A percentile compares a stretch with the other conserved stretches of the same genome.
These are phyloP conservation scores for Morelia viridis DNA, from an alignment of 2,797 vertebrate species.

Conservation along the genomic window DNA sequence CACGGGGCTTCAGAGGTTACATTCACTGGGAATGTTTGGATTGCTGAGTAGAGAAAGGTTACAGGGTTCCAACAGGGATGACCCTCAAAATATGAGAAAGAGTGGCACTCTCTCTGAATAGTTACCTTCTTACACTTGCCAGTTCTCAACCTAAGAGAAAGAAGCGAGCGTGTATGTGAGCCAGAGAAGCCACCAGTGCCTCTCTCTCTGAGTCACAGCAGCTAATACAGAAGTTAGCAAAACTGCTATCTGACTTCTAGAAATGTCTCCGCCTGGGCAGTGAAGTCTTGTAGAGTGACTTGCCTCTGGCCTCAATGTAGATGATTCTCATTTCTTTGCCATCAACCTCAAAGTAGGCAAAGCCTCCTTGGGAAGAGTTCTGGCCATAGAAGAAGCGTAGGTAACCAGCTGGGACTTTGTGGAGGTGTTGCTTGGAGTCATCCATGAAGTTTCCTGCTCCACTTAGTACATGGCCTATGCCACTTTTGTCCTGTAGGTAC, in stretches of 20 bases:
- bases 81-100: not conserved
- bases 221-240: not conserved
- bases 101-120: not conserved
- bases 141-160: not conserved
- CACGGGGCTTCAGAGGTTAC: not conserved
- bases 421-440: slow-evolving; percentile 73
- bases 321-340: slow-evolving; percentile 78
- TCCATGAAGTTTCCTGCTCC: slow-evolving; percentile 95
- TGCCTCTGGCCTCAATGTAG: slow-evolving; percentile 85
- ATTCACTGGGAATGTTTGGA: not conserved
- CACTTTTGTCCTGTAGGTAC: slow-evolving; percentile 82
- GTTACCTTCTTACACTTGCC: not conserved
- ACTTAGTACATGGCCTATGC: slow-evolving; percentile 85
- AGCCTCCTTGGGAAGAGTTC: slow-evolving; percentile 81
- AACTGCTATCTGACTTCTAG: slow-evolving; percentile 21
- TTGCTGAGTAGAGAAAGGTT: not conserved
- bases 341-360: slow-evolving; percentile 82
- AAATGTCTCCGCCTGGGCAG: slow-evolving; percentile 71
- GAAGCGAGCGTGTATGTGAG: not conserved
- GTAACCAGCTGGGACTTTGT: slow-evolving; percentile 77
- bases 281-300: slow-evolving; percentile 83
- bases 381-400: slow-evolving; percentile 87
- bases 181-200: not conserved
- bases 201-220: not conserved
- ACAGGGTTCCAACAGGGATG: not conserved